phyloP scores from a whole-genome alignment of 1,140 invertebrate genomes.

The Radopholus similis region DNA sequence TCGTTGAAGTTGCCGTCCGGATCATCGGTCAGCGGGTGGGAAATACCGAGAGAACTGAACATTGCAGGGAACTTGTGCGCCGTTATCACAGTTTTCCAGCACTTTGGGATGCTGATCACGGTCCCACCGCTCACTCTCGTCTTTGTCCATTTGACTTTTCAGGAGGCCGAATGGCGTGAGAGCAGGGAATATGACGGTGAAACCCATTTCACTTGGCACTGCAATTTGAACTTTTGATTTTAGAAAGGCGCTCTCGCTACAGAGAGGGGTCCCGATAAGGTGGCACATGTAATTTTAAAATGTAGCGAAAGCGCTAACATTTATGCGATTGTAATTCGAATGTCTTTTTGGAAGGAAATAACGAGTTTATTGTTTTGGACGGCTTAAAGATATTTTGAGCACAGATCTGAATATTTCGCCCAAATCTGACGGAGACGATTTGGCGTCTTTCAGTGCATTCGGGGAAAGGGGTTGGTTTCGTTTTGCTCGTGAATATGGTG shows the following conservation, averaged over 20 bases:
- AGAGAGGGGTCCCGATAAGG: not conserved
- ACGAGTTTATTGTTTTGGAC: too few species aligned
- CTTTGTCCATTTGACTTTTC: too few species aligned
- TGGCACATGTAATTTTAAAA: not conserved
- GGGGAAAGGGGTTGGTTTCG: too few species aligned
- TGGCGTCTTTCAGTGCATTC: too few species aligned
- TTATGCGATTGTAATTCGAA: not conserved
- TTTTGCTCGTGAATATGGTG: too few species aligned
- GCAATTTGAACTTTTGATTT: not conserved
- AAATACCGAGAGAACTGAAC: too few species aligned
- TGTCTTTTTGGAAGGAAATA: too few species aligned
- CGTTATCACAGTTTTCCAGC: constrained; percentile 26
- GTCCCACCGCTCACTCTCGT: too few species aligned
- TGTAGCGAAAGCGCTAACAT: not conserved
- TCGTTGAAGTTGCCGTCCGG: constrained; percentile 15
- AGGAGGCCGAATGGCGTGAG: constrained; percentile 24
- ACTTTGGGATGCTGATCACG: constrained; percentile 23
- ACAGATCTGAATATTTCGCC: too few species aligned
- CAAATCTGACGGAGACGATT: too few species aligned
- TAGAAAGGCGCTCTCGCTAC: constrained; percentile 10
- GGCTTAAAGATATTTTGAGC: too few species aligned
- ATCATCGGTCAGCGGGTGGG: too few species aligned
- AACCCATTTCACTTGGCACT: not conserved
- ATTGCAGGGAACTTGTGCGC: constrained; percentile 24
- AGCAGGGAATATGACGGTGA: not conserved